phyloP scores from a whole-genome alignment of 2,113 vertebrate species.

The Neofelis nebulosa region DNA sequence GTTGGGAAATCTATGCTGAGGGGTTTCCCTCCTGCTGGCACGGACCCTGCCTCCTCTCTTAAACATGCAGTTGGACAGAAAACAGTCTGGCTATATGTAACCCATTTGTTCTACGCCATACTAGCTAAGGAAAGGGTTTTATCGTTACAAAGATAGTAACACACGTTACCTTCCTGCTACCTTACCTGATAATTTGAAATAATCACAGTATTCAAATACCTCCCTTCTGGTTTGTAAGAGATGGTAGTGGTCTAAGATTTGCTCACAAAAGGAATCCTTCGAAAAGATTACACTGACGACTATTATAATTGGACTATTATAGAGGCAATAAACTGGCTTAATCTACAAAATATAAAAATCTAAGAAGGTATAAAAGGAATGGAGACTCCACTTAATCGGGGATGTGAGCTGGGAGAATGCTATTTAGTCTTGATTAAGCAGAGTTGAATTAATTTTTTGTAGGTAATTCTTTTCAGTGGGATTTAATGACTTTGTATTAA shows the following conservation, averaged over 20 bases:
- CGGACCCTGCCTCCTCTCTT: background rate
- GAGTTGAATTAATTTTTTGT: background rate
- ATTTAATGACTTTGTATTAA: background rate
- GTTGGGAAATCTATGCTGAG: constrained; percentile 38
- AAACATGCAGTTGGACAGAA: background rate
- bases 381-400: background rate
- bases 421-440: background rate
- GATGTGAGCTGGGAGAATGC: background rate
- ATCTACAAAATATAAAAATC: background rate
- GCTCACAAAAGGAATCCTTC: background rate
- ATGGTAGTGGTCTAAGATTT: background rate
- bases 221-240: background rate
- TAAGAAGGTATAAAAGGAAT: background rate
- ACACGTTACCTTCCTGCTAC: background rate
- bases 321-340: background rate
- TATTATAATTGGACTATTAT: background rate
- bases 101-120: background rate
- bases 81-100: background rate
- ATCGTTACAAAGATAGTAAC: background rate
- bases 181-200: background rate
- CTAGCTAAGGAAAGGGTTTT: background rate
- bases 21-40: background rate
- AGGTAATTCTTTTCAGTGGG: background rate
- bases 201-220: background rate
- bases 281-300: background rate